A percentile compares a stretch with the other conserved stretches of the same genome.
phyloP scores from a whole-genome alignment of 2,888 invertebrate genomes.

The Ferdinandea cuprea region DNA sequence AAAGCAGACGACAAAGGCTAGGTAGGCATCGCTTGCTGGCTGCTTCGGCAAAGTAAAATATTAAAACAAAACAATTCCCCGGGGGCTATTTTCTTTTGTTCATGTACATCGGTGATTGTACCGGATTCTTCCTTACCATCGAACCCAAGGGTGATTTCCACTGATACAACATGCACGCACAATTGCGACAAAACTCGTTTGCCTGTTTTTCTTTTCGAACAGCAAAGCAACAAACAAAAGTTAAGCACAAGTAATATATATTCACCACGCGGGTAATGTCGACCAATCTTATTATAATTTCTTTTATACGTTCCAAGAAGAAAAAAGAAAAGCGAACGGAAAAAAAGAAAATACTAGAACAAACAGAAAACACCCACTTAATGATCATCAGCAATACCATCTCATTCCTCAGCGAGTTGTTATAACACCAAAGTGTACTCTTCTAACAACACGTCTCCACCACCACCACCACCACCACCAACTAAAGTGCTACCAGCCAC shows the following conservation, averaged over 20 bases:
- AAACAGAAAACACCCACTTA: constrained; percentile 53
- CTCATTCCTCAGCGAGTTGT: constrained; percentile 35
- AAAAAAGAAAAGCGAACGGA: constrained; percentile 4
- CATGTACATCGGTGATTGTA: constrained; percentile 40
- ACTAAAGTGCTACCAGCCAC: no score
- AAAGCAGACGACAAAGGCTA: constrained; percentile 14
- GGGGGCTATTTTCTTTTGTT: constrained; percentile 32
- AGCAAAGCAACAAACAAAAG: constrained; percentile 13
- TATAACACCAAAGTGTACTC: constrained; percentile 32
- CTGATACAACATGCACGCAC: constrained; percentile 42
- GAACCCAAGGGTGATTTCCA: constrained; percentile 40
- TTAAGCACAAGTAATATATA: constrained; percentile 44
- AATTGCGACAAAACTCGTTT: constrained; percentile 41
- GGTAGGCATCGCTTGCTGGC: constrained; percentile 6
- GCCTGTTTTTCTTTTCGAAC: no score
- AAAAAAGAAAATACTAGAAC: constrained; percentile 29
- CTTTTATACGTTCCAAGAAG: constrained; percentile 45
- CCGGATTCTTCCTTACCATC: constrained; percentile 24
- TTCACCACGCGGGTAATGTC: constrained; percentile 37
- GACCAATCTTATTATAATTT: constrained; percentile 64
- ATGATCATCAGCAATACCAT: constrained; percentile 59
- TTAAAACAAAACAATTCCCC: constrained; percentile 37
- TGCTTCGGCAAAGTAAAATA: constrained; percentile 3
- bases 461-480: constrained; percentile 3
- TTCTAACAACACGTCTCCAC: background rate